Evolutionary conservation across 1,140 invertebrate genomes (phyloP).

Genomic region (Heliconius congener): DNA sequence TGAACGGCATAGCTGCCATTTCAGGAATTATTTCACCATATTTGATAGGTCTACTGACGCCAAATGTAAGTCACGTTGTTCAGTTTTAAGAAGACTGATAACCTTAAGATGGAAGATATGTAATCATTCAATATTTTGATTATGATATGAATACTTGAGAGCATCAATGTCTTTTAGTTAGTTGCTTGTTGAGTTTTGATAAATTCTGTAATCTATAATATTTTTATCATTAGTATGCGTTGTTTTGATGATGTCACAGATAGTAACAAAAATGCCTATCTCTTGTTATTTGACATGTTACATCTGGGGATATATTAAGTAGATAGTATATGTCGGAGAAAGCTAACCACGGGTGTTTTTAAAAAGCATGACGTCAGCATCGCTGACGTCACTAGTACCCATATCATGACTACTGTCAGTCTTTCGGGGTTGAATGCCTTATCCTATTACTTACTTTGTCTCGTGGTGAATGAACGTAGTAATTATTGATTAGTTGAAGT

Average conservation of each 20-base stretch:
- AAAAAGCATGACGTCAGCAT: no score
- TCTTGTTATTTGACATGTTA: neutral
- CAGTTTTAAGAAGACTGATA: conserved; percentile 52
- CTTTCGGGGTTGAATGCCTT: no score
- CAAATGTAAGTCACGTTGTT: conserved; percentile 81
- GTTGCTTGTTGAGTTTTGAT: conserved; percentile 13
- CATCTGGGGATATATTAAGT: no score
- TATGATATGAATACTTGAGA: neutral
- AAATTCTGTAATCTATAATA: neutral
- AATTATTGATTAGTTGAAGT: no score
- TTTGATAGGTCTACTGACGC: conserved; percentile 89
- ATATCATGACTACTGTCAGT: no score
- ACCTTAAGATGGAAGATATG: neutral
- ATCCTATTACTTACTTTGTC: no score
- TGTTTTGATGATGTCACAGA: conserved; percentile 1
- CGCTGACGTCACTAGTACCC: no score
- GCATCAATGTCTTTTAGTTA: conserved; percentile 14
- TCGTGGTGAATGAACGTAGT: no score
- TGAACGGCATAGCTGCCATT: conserved; percentile 91
- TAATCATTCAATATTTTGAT: neutral
- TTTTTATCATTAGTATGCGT: neutral
- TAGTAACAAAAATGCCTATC: neutral
- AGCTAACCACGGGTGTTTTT: no score
- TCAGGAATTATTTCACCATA: conserved; percentile 90
- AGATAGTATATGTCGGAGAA: no score